Base-by-base conservation (phyloP, 2,888 invertebrate species). In the Epiblema foenella region DNA sequence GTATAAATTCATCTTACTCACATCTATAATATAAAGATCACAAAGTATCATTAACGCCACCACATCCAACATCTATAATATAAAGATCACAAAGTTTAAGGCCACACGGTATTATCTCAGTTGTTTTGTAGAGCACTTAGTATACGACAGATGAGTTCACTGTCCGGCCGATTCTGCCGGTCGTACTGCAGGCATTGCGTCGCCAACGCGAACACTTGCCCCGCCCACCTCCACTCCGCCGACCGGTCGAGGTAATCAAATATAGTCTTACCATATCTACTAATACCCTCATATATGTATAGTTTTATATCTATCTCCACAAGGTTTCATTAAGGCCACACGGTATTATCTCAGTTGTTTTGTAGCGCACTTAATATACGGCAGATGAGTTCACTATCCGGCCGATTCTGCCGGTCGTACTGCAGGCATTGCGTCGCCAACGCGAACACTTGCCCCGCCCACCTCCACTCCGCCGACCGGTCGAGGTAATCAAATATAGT, bases 381-480 rank as follows among this genome's bases (percentile, higher is more conserved):
- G 76, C 91, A 89, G 37, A 95, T 90, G 77, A 92, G 84, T 68
- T 89, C 90, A 93, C 96, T 96, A 12, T 91, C 86, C 0, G 95
- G 96, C 77, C 96, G 84, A 18, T 79, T 82, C 59, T 90, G 90
- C 77, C 94, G 94, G 73, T 95, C 94, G 56, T 92, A 87, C 69
- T 91, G 87, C 68, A 96, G 88, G 81, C 96, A 96, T 51, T 81
- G 85, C 67, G 86, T 85, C 3, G 95, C 94, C 56, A 96, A 83
- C 17, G 86, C 80, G 79, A 94, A 95, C 15, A 96, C 80, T 51
- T 91, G 82, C 15, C 88, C 85, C 10, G 94, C 94, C 77, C 93
- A 89, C 0, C 79, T 75, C 95, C 95, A 96, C 4, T 91, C 94
- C 15, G 95, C 94, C 63, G 86, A 87, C n/a, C 78, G 82, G 80